A percentile compares a stretch with the other conserved stretches of the same genome.
These are phyloP conservation scores for Peribatodes rhomboidaria DNA, from an alignment of 2,888 invertebrate species.

Conservation along the genomic window DNA sequence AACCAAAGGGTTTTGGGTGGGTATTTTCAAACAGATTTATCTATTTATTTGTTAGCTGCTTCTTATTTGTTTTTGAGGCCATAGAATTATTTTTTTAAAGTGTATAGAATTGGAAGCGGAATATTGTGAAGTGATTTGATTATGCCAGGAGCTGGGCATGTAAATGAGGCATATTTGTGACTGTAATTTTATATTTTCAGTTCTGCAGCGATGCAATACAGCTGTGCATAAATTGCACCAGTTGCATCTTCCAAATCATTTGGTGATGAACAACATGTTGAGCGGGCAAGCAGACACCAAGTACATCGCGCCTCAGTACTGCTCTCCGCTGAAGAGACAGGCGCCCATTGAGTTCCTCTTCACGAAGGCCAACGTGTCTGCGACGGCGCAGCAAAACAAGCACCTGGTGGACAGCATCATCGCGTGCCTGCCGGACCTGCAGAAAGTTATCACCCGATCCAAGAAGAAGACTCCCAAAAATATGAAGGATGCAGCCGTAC, in stretches of 20 bases:
- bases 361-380: conserved; percentile 60
- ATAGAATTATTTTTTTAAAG: not conserved
- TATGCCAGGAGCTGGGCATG: not conserved
- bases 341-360: conserved; percentile 71
- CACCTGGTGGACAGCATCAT: conserved; percentile 75
- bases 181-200: conserved; percentile 71
- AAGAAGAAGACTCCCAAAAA: conserved; percentile 65
- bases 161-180: conserved; percentile 28
- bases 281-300: conserved; percentile 57
- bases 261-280: conserved; percentile 66
- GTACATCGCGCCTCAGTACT: conserved; percentile 65
- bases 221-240: conserved; percentile 68
- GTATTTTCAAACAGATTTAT: conserved; percentile 52
- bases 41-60: not conserved
- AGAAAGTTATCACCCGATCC: conserved; percentile 65
- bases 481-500: conserved; percentile 73
- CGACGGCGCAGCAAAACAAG: conserved; percentile 69
- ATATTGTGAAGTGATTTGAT: conserved; percentile 1
- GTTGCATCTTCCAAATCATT: conserved; percentile 69
- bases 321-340: conserved; percentile 79
- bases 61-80: not conserved
- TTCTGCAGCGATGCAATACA: conserved; percentile 74
- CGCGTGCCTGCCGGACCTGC: conserved; percentile 64
- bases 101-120: conserved; percentile 1
- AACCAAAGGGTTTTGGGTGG: conserved; percentile 68